A percentile compares a stretch with the other conserved stretches of the same genome.
Evolutionary conservation across 2,888 invertebrate genomes (phyloP).

Genomic region (Hylaea fasciaria): DNA sequence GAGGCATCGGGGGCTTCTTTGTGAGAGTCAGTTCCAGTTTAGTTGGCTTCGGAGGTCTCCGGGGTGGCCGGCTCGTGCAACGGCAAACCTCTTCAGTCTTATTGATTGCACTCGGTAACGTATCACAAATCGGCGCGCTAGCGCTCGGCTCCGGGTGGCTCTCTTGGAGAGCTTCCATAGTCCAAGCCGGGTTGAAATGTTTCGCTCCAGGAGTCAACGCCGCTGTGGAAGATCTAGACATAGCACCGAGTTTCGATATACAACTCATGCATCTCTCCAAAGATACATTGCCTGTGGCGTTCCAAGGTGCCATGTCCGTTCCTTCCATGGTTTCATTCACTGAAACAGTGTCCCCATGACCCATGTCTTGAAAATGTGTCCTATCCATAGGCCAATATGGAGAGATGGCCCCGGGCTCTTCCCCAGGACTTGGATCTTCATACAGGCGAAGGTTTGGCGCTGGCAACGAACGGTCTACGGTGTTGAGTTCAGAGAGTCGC

Average conservation of each 20-base stretch:
- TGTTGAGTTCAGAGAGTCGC: conserved; percentile 80
- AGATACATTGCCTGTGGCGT: conserved; percentile 71
- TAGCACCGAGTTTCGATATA: conserved; percentile 90
- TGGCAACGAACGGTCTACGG: conserved; percentile 75
- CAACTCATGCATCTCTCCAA: conserved; percentile 90
- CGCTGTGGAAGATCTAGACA: conserved; percentile 88
- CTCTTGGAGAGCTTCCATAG: conserved; percentile 77
- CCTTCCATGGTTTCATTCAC: conserved; percentile 61
- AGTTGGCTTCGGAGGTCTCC: conserved; percentile 86
- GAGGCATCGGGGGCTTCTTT: conserved; percentile 68
- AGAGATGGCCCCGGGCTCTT: conserved; percentile 82
- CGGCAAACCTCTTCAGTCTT: conserved; percentile 61
- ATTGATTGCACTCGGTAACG: conserved; percentile 38
- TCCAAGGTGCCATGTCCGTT: conserved; percentile 52
- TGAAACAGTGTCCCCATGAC: conserved; percentile 66
- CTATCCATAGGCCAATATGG: conserved; percentile 87
- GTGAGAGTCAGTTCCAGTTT: conserved; percentile 56
- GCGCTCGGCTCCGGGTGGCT: conserved; percentile 29
- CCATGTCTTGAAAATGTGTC: conserved; percentile 80
- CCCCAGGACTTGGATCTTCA: conserved; percentile 62
- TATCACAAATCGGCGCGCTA: conserved; percentile 44
- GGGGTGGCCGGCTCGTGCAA: conserved; percentile 73
- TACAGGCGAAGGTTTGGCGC: conserved; percentile 67
- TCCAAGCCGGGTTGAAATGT: conserved; percentile 84
- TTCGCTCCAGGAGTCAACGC: conserved; percentile 80